phyloP scores from a whole-genome alignment of 2,797 vertebrate species.

The Lemur catta region DNA sequence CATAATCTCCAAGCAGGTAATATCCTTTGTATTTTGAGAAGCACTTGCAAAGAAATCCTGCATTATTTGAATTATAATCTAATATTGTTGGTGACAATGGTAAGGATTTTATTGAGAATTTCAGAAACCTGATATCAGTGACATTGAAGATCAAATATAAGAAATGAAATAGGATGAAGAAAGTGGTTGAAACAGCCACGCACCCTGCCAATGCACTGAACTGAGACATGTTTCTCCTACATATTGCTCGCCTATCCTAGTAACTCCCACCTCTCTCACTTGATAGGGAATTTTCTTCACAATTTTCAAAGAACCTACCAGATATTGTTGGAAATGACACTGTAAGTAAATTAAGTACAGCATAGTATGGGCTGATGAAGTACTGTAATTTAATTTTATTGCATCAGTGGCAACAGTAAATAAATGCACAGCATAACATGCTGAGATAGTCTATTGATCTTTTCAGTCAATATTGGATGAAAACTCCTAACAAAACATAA shows the following conservation, averaged over 20 bases:
- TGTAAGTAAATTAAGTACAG: constrained; percentile 51
- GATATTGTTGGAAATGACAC: constrained; percentile 19
- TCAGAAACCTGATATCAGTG: neutral
- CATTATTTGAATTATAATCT: neutral
- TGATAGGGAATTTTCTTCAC: neutral
- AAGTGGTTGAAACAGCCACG: neutral
- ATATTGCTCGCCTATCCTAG: neutral
- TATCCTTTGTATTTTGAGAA: neutral
- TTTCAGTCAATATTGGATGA: constrained; percentile 58
- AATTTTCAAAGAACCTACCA: neutral
- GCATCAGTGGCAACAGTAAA: constrained; percentile 59
- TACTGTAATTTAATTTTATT: constrained; percentile 63
- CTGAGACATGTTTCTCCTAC: neutral
- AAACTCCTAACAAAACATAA: constrained; percentile 69
- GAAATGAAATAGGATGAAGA: neutral
- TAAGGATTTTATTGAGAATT: neutral
- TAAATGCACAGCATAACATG: constrained; percentile 46
- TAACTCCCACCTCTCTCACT: neutral
- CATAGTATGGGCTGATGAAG: constrained; percentile 35
- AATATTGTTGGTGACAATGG: neutral
- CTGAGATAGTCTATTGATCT: constrained; percentile 67
- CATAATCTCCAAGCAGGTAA: neutral
- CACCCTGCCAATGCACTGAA: neutral
- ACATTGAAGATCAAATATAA: neutral
- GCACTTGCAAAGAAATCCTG: neutral